Evolutionary conservation across 2,113 vertebrate genomes (phyloP).

Genomic region (Lepisosteus osseus): DNA sequence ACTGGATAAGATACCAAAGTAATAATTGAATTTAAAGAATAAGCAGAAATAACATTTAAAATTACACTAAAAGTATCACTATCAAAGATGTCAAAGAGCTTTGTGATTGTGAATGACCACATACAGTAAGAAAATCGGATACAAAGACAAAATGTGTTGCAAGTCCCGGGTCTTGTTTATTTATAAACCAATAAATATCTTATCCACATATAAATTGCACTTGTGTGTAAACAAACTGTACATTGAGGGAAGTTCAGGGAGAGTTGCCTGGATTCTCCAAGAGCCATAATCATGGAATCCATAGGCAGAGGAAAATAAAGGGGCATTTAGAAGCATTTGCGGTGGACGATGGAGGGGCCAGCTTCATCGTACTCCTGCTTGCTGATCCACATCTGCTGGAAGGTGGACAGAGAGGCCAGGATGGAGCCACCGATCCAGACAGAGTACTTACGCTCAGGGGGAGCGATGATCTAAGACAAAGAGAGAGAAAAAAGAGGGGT

Average conservation of each 20-base stretch:
- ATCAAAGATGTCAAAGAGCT: too few species aligned
- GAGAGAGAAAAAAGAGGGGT: background rate
- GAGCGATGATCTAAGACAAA: slow-evolving; percentile 78
- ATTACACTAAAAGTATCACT: too few species aligned
- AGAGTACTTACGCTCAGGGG: slow-evolving; percentile 80
- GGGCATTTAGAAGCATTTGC: slow-evolving; percentile 85
- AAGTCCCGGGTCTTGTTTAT: slow-evolving; percentile 76
- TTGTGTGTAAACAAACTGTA: slow-evolving; percentile 83
- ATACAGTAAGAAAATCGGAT: background rate
- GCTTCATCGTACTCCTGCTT: slow-evolving; percentile 92
- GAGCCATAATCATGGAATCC: slow-evolving; percentile 62
- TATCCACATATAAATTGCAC: slow-evolving; percentile 79
- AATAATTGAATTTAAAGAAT: too few species aligned
- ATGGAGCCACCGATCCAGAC: slow-evolving; percentile 81
- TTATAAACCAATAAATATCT: slow-evolving; percentile 88
- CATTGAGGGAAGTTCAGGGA: slow-evolving; percentile 64
- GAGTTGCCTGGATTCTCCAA: slow-evolving; percentile 57
- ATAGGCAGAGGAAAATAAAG: slow-evolving; percentile 47
- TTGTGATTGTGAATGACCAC: background rate
- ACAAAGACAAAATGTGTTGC: slow-evolving; percentile 33
- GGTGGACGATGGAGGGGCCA: slow-evolving; percentile 88
- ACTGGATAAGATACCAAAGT: too few species aligned
- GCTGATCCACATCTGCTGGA: slow-evolving; percentile 97
- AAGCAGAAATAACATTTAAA: too few species aligned
- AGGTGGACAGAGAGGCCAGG: slow-evolving; percentile 79